Evolutionary conservation across 2,797 vertebrate genomes (phyloP), one percentile per base, ranked within the genome.

Genomic region (Oreochromis grahami): DNA sequence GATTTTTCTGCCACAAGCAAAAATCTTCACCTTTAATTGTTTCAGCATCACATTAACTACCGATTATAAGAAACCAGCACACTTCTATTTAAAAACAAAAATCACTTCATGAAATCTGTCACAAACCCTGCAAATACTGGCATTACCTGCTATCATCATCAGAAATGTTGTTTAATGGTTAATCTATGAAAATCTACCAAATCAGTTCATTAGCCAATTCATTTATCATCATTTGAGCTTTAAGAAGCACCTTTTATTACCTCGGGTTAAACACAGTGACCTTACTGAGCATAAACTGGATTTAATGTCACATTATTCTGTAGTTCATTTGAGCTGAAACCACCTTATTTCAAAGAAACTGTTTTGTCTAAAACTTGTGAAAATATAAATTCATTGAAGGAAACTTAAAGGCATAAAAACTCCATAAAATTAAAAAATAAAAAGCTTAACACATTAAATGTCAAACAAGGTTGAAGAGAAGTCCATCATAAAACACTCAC

Each of bases 161-260:
- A 72, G 9, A 0, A 26, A 72, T 72, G 2, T 3, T 29, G 7
- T 45, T 48, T 2, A 29, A 72, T 29, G 24, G 13, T 19, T 48
- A 72, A 48, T 70, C 65, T 70, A 48, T 48, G 13, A 26, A 72
- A 74, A 50, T 0, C 29, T n/a, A n/a, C 26, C 17, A 74, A 12
- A 17, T 74, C 17, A 0, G 24, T n/a, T 5, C 43, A 50, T 74
- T 32, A 8, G 0, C 68, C 10, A 74, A 12, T 19, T 72, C 21
- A 72, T 29, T 48, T 17, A 32, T 32, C 11, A 29, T 13, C 24
- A 19, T 32, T 32, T 32, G 43, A 74, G 9, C 43, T 50, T 36
- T 8, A 13, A 63, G 10, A 63, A 36, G 58, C 32, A 36, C 0
- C 0, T 63, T 36, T 63, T 36, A 63, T n/a, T 13, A 36, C 58